Evolutionary conservation across 2,888 invertebrate species (phyloP).

Genomic region (Euproctis similis): DNA sequence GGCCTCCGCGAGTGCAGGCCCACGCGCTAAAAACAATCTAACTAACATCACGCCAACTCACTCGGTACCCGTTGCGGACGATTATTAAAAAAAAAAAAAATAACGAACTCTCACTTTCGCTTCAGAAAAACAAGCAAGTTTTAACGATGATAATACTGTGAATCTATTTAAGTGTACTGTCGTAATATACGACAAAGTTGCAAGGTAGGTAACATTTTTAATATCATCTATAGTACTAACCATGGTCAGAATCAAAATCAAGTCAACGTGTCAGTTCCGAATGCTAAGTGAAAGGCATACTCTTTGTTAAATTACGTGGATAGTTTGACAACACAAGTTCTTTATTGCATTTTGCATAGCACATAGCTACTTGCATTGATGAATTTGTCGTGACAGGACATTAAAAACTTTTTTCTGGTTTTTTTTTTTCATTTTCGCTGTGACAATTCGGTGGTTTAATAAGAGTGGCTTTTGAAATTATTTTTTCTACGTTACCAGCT

Average conservation of each 20-base stretch:
- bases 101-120: slow-evolving; percentile 58
- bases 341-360: slow-evolving; percentile 22
- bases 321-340: slow-evolving; percentile 42
- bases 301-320: slow-evolving; percentile 62
- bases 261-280: slow-evolving; percentile 68
- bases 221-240: slow-evolving; percentile 33
- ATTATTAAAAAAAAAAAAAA: too few species aligned
- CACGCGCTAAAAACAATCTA: slow-evolving; percentile 23
- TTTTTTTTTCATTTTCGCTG: too few species aligned
- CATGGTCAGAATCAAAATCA: slow-evolving; percentile 44
- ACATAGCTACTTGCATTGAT: too few species aligned
- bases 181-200: slow-evolving; percentile 34
- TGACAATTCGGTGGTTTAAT: too few species aligned
- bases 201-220: slow-evolving; percentile 50
- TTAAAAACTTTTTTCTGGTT: too few species aligned
- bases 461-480: too few species aligned
- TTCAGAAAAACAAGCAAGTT: slow-evolving; percentile 33
- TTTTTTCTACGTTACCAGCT: too few species aligned
- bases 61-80: slow-evolving; percentile 30
- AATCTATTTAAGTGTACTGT: slow-evolving; percentile 41
- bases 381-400: too few species aligned
- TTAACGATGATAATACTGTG: slow-evolving; percentile 50
- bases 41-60: slow-evolving; percentile 30
- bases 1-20: slow-evolving; percentile 50
- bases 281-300: slow-evolving; percentile 70